phyloP scores from a whole-genome alignment of 2,113 vertebrate genomes.

The Muntiacus reevesi region DNA sequence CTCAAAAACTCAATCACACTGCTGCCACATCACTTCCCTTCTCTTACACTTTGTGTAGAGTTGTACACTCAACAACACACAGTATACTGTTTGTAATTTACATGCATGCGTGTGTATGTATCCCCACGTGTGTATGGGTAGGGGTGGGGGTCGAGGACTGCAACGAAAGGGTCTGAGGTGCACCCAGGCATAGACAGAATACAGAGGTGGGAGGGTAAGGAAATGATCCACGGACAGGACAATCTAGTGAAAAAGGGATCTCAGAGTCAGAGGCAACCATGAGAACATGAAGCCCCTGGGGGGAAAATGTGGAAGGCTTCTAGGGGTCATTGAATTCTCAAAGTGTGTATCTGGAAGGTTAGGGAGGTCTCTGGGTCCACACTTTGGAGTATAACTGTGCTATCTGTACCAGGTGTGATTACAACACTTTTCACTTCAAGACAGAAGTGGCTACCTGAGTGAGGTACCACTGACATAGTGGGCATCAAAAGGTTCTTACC shows the following conservation, averaged over 20 bases:
- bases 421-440: neutral
- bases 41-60: neutral
- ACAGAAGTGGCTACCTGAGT: neutral
- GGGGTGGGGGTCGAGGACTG: no score
- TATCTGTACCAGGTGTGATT: neutral
- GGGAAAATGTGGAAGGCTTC: neutral
- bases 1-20: neutral
- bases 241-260: neutral
- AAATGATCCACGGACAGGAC: neutral
- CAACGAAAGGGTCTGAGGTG: neutral
- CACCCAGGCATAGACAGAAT: neutral
- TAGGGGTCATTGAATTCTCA: neutral
- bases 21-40: neutral
- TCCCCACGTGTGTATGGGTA: accelerated
- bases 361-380: neutral
- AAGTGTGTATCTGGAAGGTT: neutral
- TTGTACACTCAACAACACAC: neutral
- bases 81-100: neutral
- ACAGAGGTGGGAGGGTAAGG: neutral
- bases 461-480: neutral
- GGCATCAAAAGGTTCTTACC: neutral
- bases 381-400: neutral
- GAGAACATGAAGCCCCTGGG: neutral
- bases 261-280: neutral
- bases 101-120: neutral